Conservation (phyloP, 2,113 vertebrate species). For the Strigops habroptila region DNA sequence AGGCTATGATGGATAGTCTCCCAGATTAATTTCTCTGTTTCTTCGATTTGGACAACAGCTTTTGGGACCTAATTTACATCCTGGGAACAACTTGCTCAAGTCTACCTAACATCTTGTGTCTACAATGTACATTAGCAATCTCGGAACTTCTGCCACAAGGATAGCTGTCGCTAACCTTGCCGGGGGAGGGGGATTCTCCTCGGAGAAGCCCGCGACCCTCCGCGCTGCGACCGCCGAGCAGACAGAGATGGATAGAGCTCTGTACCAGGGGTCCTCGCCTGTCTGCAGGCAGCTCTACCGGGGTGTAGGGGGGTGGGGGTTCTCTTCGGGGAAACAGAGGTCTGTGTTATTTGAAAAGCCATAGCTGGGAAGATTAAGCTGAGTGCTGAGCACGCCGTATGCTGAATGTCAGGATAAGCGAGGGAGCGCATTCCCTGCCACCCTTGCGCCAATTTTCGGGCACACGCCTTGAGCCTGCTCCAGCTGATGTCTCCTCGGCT, state of each 20-base stretch:
- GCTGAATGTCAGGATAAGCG: neutral
- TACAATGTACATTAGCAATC: constrained; percentile 63
- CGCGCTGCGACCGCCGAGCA: neutral
- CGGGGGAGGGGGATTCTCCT: neutral
- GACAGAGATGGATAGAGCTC: neutral
- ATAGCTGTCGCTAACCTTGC: constrained; percentile 1
- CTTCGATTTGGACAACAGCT: constrained; percentile 95
- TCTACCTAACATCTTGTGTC: constrained; percentile 71
- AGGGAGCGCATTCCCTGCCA: neutral
- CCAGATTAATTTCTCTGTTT: constrained; percentile 99
- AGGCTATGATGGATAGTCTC: constrained; percentile 92
- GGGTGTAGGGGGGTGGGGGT: neutral
- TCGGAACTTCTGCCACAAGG: constrained; percentile 8
- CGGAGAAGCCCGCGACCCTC: neutral
- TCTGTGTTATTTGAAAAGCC: neutral
- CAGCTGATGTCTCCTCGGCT: neutral
- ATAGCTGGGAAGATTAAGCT: neutral
- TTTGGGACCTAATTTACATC: constrained; percentile 90
- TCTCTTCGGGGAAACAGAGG: neutral
- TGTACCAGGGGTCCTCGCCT: neutral
- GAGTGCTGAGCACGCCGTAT: neutral
- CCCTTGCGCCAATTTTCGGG: neutral
- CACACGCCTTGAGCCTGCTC: neutral
- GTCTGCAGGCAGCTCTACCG: neutral
- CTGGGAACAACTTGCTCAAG: constrained; percentile 79